Conservation (phyloP, 2,113 vertebrate species). For the Salminus brasiliensis region DNA sequence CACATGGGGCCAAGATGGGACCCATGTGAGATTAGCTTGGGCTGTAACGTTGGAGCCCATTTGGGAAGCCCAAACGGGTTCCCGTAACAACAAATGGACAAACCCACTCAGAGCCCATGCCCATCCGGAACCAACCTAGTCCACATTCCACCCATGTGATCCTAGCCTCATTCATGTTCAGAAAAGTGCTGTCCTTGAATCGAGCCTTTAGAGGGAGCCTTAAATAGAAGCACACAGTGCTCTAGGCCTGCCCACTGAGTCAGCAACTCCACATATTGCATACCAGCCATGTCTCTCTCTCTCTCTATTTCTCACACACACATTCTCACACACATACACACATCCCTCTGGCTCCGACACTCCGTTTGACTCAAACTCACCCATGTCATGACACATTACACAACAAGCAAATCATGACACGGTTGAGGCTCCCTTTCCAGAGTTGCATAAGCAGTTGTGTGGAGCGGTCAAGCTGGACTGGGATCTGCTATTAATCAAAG, state of each 20-base stretch:
- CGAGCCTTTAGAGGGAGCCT: conserved; percentile 21
- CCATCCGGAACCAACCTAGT: no score
- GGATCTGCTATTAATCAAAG: conserved; percentile 25
- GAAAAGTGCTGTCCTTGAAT: conserved; percentile 34
- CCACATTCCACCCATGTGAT: neutral
- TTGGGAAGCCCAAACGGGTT: no score
- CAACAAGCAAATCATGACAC: neutral
- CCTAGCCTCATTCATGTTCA: neutral
- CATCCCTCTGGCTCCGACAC: neutral
- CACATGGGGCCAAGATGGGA: no score
- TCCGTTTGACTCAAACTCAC: conserved; percentile 19
- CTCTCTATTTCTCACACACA: neutral
- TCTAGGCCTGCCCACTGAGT: conserved; percentile 30
- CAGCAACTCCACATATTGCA: conserved; percentile 34
- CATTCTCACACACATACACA: neutral
- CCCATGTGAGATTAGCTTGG: no score
- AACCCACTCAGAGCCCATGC: neutral
- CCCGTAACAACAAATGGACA: neutral
- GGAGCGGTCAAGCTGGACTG: neutral
- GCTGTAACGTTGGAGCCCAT: no score
- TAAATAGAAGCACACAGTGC: conserved; percentile 33
- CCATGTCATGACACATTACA: conserved; percentile 12
- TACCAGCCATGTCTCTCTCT: conserved; percentile 12
- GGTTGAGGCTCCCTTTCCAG: conserved; percentile 2
- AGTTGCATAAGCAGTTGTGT: conserved; percentile 15